Conservation (phyloP, 2,113 vertebrate genomes). For the Pampusana beccarii region DNA sequence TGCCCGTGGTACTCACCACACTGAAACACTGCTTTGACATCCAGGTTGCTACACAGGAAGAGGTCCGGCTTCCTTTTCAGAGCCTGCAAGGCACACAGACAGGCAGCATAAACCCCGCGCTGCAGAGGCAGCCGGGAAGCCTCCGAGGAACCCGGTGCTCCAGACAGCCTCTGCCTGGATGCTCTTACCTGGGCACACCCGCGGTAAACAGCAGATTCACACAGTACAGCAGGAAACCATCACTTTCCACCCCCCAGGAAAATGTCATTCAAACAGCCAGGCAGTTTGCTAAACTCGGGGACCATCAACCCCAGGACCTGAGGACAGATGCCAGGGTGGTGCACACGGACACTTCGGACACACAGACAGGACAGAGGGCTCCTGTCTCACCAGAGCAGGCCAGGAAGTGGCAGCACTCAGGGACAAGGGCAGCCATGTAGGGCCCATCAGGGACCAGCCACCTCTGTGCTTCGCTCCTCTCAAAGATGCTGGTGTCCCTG, state of each 20-base stretch:
- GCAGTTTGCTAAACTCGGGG: not conserved
- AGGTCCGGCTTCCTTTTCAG: slow-evolving; percentile 98
- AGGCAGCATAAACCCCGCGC: slow-evolving; percentile 49
- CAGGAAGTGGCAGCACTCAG: not conserved
- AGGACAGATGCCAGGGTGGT: not conserved
- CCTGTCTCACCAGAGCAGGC: not conserved
- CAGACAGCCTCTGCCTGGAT: slow-evolving; percentile 24
- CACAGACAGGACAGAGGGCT: not conserved
- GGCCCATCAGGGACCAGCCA: not conserved
- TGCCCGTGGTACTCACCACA: slow-evolving; percentile 87
- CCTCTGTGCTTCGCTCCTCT: not conserved
- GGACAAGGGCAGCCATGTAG: not conserved
- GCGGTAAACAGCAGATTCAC: not conserved
- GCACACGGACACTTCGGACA: not conserved
- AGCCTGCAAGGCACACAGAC: slow-evolving; percentile 90
- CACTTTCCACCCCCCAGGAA: not conserved
- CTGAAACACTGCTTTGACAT: slow-evolving; percentile 96
- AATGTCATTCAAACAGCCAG: not conserved
- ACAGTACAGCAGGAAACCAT: slow-evolving; percentile 37
- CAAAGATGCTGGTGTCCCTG: not conserved
- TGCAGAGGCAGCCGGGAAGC: not conserved
- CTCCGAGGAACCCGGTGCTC: not conserved
- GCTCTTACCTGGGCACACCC: slow-evolving; percentile 67
- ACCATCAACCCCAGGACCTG: not conserved
- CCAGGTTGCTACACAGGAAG: slow-evolving; percentile 94